phyloP scores from a whole-genome alignment of 2,888 invertebrate genomes.

The Seladonia tumulorum region DNA sequence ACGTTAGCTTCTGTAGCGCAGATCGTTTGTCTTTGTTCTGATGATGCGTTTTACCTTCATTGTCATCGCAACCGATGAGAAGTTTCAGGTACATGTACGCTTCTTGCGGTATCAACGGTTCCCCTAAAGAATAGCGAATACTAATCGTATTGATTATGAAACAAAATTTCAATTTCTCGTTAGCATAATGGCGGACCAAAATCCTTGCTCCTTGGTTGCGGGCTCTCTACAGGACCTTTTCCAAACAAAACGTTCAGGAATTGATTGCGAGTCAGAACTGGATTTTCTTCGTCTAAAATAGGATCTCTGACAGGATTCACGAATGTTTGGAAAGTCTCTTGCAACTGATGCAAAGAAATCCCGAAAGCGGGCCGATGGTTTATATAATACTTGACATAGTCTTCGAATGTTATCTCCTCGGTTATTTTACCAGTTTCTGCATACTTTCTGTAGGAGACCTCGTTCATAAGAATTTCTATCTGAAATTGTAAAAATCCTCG shows the following conservation, averaged over 20 bases:
- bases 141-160: background rate
- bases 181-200: slow-evolving; percentile 52
- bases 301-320: background rate
- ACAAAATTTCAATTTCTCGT: too few species aligned
- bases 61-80: slow-evolving; percentile 63
- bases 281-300: slow-evolving; percentile 58
- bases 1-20: slow-evolving; percentile 57
- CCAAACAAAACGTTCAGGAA: slow-evolving; percentile 84
- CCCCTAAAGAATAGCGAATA: slow-evolving; percentile 61
- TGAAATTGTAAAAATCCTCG: slow-evolving; percentile 71
- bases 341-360: slow-evolving; percentile 84
- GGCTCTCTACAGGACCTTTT: slow-evolving; percentile 73
- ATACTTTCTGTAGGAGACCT: slow-evolving; percentile 86
- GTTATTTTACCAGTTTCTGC: slow-evolving; percentile 83
- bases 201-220: slow-evolving; percentile 6
- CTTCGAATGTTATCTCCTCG: slow-evolving; percentile 87
- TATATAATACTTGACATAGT: slow-evolving; percentile 88
- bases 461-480: slow-evolving; percentile 87
- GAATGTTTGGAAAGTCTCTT: slow-evolving; percentile 84
- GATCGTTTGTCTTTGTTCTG: background rate
- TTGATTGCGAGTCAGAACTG: slow-evolving; percentile 82
- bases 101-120: slow-evolving; percentile 70
- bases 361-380: slow-evolving; percentile 89
- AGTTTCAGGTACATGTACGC: slow-evolving; percentile 69
- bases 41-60: background rate